Evolutionary conservation across 2,888 invertebrate genomes (phyloP), one percentile per base, ranked within the genome.

Genomic region (Agrotis clavis): DNA sequence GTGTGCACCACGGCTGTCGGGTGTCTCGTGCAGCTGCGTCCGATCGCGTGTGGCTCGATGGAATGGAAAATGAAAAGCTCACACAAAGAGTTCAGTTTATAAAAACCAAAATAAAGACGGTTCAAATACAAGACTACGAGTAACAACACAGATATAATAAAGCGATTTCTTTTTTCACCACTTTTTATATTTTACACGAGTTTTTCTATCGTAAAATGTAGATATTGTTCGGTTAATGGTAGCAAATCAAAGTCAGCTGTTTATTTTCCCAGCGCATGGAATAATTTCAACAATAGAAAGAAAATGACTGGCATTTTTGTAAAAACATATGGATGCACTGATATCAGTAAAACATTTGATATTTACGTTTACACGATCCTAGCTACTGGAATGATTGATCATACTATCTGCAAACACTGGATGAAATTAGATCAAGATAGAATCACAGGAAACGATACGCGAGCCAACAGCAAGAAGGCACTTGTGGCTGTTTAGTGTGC

Each of bases 31-130:
- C 83, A 78, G 47, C 51, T 54, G 69, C 57, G 16, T 35, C 57
- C 50, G 56, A 73, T 82, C 79, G 73, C 80, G 79, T 80, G 79
- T 63, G 66, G 59, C 68, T 69, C 83, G 67, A 73, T 80, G 54
- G 13, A 73, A 79, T 80, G 73, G 79, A 80, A 80, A 82, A 80
- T 73, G 53, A 78, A 80, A 80, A 82, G 61, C 62, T 79, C 65
- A 67, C 53, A 80, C 74, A 80, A 68, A 69, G 59, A 63, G 56
- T 66, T 68, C 47, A 47, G 16, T 69, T 47, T 51, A 77, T 48
- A 62, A 35, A 71, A 56, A 14, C 66, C 21, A 50, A 81, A 70
- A 71, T 45, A 30, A 50, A 50, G 13, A 57, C 47, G 18, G 45
- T 21, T 19, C 14, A 65, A 59, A 50, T 25, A 71, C 57, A 53